Percentiles rank a stretch among this genome's conserved stretches.
Conservation (phyloP, 2,113 vertebrate genomes). For the Marmota monax region DNA sequence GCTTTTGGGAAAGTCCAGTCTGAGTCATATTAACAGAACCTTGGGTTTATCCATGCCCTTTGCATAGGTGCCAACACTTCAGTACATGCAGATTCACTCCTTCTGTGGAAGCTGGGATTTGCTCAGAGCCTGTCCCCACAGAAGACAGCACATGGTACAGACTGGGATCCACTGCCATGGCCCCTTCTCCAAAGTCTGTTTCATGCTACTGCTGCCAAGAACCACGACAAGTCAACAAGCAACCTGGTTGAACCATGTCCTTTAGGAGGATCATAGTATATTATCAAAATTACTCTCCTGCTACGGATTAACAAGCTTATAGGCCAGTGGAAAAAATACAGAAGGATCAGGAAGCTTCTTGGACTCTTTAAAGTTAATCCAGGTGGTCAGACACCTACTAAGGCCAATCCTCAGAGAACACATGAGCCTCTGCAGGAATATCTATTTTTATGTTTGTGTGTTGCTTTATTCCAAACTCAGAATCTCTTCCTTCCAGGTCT, state of each 20-base stretch:
- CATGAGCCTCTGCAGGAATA: neutral
- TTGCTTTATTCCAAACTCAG: neutral
- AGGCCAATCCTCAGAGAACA: neutral
- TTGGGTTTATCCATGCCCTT: neutral
- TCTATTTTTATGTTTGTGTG: neutral
- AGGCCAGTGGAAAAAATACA: neutral
- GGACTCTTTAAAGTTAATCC: neutral
- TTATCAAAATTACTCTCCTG: neutral
- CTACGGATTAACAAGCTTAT: neutral
- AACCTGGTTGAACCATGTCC: accelerated
- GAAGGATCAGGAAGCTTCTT: neutral
- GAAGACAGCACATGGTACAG: neutral
- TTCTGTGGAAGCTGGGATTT: neutral
- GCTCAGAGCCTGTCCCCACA: neutral
- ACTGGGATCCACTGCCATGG: neutral
- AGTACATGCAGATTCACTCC: too few species aligned
- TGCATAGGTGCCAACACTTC: neutral
- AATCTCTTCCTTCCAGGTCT: neutral
- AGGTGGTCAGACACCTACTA: accelerated
- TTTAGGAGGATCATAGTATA: neutral
- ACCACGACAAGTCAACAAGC: accelerated
- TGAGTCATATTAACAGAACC: neutral
- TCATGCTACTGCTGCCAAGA: neutral
- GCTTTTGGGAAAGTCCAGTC: neutral
- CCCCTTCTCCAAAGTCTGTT: neutral